phyloP scores from a whole-genome alignment of 2,113 vertebrate genomes.

The Phrynosoma platyrhinos region DNA sequence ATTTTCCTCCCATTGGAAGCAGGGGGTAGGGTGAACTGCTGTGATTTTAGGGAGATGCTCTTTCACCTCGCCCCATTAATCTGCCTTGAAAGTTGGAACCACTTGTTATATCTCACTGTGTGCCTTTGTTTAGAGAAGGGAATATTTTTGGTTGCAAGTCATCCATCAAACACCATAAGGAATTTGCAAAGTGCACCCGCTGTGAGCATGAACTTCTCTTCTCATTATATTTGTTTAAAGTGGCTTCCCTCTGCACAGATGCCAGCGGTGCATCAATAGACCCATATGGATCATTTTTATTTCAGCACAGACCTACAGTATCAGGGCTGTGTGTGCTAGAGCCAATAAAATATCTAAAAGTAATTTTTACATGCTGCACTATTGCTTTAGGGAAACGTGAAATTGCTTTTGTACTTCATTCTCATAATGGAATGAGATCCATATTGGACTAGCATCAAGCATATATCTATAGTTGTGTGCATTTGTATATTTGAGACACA shows the following conservation, averaged over 20 bases:
- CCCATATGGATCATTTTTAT: slow-evolving; percentile 7
- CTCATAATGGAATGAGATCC: slow-evolving; percentile 36
- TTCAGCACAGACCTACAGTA: not conserved
- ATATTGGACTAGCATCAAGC: slow-evolving; percentile 8
- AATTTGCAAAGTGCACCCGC: slow-evolving; percentile 9
- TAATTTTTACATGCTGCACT: not conserved
- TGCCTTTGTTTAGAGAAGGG: not conserved
- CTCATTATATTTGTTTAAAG: slow-evolving; percentile 40
- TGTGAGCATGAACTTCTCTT: slow-evolving; percentile 1
- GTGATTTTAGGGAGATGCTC: not conserved
- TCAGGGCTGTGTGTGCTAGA: not conserved
- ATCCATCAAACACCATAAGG: slow-evolving; percentile 16
- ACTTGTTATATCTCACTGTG: slow-evolving; percentile 26
- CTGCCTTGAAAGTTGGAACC: not conserved
- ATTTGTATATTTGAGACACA: not conserved
- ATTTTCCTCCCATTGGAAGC: not conserved
- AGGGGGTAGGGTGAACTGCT: not conserved
- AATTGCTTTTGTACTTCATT: slow-evolving; percentile 49
- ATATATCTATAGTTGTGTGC: not conserved
- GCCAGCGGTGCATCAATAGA: slow-evolving; percentile 23
- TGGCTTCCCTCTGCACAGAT: not conserved
- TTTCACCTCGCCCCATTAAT: not conserved
- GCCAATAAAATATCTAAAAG: slow-evolving; percentile 4
- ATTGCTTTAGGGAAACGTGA: slow-evolving; percentile 38
- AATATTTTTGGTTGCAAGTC: not conserved